These are phyloP conservation scores for Drosophila kepulauana DNA, from an alignment of 1,140 invertebrate genomes.

Conservation along the genomic window DNA sequence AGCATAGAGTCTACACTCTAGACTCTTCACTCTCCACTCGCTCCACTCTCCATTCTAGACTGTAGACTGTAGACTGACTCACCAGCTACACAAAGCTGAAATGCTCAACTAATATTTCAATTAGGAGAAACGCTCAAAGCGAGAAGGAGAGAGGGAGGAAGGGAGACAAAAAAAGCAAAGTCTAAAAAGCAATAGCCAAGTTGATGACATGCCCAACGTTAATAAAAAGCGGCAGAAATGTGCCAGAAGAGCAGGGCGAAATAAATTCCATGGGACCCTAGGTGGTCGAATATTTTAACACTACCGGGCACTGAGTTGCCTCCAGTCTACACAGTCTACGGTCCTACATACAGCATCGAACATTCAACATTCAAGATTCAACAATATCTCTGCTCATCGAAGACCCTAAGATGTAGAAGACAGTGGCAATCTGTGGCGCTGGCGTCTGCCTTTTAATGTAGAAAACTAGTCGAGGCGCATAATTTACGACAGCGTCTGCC, in stretches of 20 bases:
- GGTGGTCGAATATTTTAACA: slow-evolving; percentile 84
- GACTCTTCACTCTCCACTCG: too few relatives aligned
- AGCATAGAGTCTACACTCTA: slow-evolving; percentile 7
- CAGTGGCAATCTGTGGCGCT: slow-evolving; percentile 74
- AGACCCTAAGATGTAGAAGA: slow-evolving; percentile 17
- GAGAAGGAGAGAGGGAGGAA: neutral
- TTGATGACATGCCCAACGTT: slow-evolving; percentile 75
- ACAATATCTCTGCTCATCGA: neutral
- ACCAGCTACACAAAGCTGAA: slow-evolving; percentile 31
- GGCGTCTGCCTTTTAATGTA: slow-evolving; percentile 83
- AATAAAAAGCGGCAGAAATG: slow-evolving; percentile 83
- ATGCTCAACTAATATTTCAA: slow-evolving; percentile 78
- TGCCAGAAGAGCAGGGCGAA: slow-evolving; percentile 56
- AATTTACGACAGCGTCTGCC: slow-evolving; percentile 70
- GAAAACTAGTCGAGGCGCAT: slow-evolving; percentile 83
- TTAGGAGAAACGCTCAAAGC: slow-evolving; percentile 47
- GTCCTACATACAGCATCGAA: slow-evolving; percentile 2
- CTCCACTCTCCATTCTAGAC: neutral
- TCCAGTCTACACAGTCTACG: neutral
- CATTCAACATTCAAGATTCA: neutral
- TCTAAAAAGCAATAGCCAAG: slow-evolving; percentile 48
- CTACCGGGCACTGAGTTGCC: slow-evolving; percentile 66
- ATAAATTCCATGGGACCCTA: slow-evolving; percentile 82
- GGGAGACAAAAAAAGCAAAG: neutral
- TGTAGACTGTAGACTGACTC: neutral